Conservation (phyloP, 2,797 vertebrate species). For the Phoeniculus purpureus region DNA sequence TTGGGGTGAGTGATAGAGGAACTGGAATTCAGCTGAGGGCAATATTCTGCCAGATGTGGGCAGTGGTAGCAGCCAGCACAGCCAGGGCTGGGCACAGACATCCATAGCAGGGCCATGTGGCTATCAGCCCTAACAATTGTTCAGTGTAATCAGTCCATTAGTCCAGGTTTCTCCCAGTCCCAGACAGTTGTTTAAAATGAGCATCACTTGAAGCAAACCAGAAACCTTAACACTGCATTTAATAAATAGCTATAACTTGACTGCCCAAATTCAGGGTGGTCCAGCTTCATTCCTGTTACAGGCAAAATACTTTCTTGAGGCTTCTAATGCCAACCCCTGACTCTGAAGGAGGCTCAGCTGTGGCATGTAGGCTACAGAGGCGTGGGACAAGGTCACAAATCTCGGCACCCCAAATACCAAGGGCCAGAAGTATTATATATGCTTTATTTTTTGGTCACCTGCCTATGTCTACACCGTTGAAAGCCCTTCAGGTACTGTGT, state of each 20-base stretch:
- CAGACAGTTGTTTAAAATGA: conserved; percentile 58
- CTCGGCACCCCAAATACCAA: neutral
- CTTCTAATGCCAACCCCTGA: neutral
- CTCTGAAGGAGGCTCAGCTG: neutral
- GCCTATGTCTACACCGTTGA: neutral
- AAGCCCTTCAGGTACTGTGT: neutral
- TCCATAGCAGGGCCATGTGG: neutral
- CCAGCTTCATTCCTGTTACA: neutral
- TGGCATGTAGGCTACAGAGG: neutral
- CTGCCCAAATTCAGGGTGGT: conserved; percentile 17
- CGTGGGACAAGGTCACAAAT: fast-evolving
- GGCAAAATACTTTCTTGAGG: neutral
- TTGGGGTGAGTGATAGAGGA: fast-evolving
- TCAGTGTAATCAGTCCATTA: neutral
- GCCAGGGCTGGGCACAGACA: neutral
- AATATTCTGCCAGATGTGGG: neutral
- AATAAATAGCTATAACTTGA: conserved; percentile 40
- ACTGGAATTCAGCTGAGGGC: neutral
- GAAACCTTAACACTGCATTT: conserved; percentile 28
- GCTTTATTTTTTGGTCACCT: neutral
- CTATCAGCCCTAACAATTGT: neutral
- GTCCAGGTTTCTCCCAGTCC: conserved; percentile 16
- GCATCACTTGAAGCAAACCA: conserved; percentile 47
- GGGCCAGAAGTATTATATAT: neutral
- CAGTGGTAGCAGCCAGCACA: neutral